Base-by-base conservation (phyloP, 2,797 vertebrate genomes). In the Spinus pinus region DNA sequence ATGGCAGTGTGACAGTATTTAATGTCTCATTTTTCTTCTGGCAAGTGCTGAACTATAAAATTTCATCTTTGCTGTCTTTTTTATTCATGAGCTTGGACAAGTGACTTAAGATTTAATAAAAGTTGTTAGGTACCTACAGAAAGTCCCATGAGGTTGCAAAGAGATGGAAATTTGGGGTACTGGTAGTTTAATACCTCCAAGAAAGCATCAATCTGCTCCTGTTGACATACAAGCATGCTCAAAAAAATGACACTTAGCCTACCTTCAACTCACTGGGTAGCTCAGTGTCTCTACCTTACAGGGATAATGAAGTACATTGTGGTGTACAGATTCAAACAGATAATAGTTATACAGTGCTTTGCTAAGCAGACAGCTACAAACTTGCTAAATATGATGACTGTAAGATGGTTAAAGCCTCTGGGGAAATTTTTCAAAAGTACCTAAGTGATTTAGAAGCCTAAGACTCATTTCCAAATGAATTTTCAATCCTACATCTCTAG, bases 401-500 rank as follows among this genome's bases (percentile, higher is more conserved):
- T n/a, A 41, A 7, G 5, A 75, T 72, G 54, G 33, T 44, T 86
- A 81, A 94, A 86, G 80, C 92, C 81, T 77, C 51, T 81, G 70
- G 71, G 86, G 35, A 60, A n/a, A 35, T 71, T 92, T 92, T 83
- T 62, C 69, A 37, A 2, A 92, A 78, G 47, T 56, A 41, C 69
- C 69, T 47, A 74, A 54, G 65, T 87, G 84, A 95, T 89, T 94
- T 86, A 86, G 75, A 92, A 90, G 66, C 70, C 79, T 72, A 58
- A 78, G 81, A 88, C 51, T 91, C 28, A 78, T 66, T 91, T 81
- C 74, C 73, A 86, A 84, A 92, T 78, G 51, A 79, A 84, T 74
- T 70, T 93, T 90, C 90, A 94, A 91, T 92, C 82, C 70, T 58
- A 56, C 73, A 84, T 88, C 66, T 91, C 80, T 31, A 92, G 58